Evolutionary conservation across 2,888 invertebrate species (phyloP), one percentile per base, ranked within the genome.

Genomic region (Polyommatus iphigenia): DNA sequence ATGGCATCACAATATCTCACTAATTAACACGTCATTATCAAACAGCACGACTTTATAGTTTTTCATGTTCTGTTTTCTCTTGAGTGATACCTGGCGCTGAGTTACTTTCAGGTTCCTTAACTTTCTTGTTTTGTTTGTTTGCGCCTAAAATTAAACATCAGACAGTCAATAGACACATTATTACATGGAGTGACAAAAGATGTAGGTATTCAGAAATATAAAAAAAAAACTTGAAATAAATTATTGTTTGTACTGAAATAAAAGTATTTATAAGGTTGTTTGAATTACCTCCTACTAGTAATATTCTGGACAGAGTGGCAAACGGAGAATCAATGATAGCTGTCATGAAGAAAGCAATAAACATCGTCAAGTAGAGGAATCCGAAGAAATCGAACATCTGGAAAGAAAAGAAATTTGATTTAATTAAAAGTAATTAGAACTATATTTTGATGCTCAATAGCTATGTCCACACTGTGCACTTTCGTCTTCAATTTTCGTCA

Each of bases 301-400:
- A 36, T 32, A 81, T 62, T 78, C 85, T 85, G 73, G 84, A 80
- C 57, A 86, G 77, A 20, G 82, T 82, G 3, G 83, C 83, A 78
- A 83, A 85, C 3, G 85, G 86, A 8, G 83, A 81, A 78, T 86
- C 85, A 15, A 85, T 79, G 1, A 84, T 46, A 7, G 84, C 76
- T 10, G 82, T 83, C 59, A 83, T 71, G 3, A 83, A 73, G 57
- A 84, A 84, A 5, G 82, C 79, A 13, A 82, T 80, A 18, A 82
- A 50, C 10, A 84, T 79, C 2, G 80, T 78, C 6, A 85, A 76
- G 1, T 80, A 50, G 18, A 83, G 81, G 67, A 85, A 83, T 0
- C 80, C 80, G n/a, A 85, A 71, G 50, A 83, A 83, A 18, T 80
- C 82, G 76, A 83, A 85, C 2, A 82, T 50, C 85, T 85, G 83